Base-by-base conservation (phyloP, 2,888 invertebrate species). In the Plebejus anna region DNA sequence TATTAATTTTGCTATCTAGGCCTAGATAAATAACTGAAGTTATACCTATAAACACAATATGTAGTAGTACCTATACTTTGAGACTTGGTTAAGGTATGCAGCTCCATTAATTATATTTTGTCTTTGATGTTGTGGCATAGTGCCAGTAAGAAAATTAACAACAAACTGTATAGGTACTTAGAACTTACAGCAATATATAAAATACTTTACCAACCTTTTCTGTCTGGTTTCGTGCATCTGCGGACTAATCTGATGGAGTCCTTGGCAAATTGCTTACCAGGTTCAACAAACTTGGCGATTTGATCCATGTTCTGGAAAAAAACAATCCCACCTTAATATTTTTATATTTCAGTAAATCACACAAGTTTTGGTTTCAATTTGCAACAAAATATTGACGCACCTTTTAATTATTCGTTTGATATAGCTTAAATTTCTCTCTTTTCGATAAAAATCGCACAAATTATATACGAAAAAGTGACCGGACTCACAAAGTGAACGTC, bases 191-290 rank as follows among this genome's bases (percentile, higher is more conserved):
- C 47, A 9, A 47, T 32, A n/a, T 57, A 47, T 13, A 28, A 42
- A 13, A 59, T 28, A 71, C 70, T 42, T 16, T 47, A 82, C 81
- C 78, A 93, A 98, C 98, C 98, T 97, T 98, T 98, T 87, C 99
- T 96, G 90, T 99, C 99, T 76, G 99, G 99, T 93, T 99, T 99
- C 77, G 99, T 99, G 94, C 99, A 99, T 90, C 99, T 97, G 92
- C 99, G 99, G 66, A 99, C 98, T 86, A 99, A 95, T 94, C 99
- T 96, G 86, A 99, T 96, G 51, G 99, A 99, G 91, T 99, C 99
- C 94, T 99, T 99, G 86, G 98, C 96, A 91, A 99, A 99, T 89
- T 98, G 97, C 88, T 97, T 97, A 81, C 97, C 98, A 85, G 99
- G 99, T 91, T 99, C 98, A 79, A 98, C 95, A 86, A 98, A 97